Evolutionary conservation across 2,113 vertebrate species (phyloP), one percentile per base, ranked within the genome.

Genomic region (Hippocampus abdominalis): DNA sequence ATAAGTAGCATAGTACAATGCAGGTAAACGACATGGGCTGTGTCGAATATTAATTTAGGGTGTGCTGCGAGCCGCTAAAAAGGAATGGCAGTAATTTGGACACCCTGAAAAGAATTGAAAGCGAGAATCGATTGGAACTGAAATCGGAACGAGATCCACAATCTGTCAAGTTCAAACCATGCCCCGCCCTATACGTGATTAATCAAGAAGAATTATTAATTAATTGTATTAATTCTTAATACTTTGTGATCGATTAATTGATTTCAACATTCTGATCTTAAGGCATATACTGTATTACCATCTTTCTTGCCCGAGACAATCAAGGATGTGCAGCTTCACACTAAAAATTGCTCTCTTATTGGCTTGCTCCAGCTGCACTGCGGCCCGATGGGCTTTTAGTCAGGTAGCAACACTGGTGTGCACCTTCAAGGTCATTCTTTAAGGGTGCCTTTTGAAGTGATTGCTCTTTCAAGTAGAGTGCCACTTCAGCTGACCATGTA

Each of bases 361-460:
- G 72, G 79, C 61, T 49, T 73, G 60, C 83, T 77, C 68, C 66
- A 83, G 75, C 72, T 71, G 60, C 39, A 42, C 23, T 13, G 3
- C 46, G 54, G 56, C 73, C 71, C 68, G 66, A 10, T 0, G 53
- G 75, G 78, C 59, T 59, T 71, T 75, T 48, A 69, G 51, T 63
- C 66, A 66, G 65, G 72, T 79, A 71, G 74, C 68, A 81, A 66
- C 73, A 71, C 32, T 23, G 57, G 27, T 23, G 57, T 63, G 59
- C 66, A 66, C 72, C 15, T 69, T 27, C 29, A 54, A 78, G 69
- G 75, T 75, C 20, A 71, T 66, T 69, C 54, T 78, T 67, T 68
- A 77, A 69, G 39, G 49, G 51, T 25, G 7, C 49, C 6, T 70
- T 44, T 65, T 71, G 46, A 77, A 76, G 68, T 74, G 25, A 64